Evolutionary conservation across 2,888 invertebrate genomes (phyloP).

Genomic region (Allolobophora icterica): DNA sequence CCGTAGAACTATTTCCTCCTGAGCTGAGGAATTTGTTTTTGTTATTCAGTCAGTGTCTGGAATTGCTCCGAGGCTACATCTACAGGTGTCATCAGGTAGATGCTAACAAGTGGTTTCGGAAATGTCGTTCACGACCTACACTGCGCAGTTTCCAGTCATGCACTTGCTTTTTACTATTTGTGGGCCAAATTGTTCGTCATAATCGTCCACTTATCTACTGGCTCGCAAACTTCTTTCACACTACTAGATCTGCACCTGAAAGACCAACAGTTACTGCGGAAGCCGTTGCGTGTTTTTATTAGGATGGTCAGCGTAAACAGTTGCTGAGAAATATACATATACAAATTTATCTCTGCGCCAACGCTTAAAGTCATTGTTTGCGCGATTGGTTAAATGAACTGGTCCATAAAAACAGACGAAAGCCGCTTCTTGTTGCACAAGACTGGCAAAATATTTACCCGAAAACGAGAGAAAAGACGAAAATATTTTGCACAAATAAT

Average conservation of each 20-base stretch:
- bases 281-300: background rate
- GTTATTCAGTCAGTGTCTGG: background rate
- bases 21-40: background rate
- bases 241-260: background rate
- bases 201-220: too few species aligned
- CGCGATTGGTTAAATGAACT: background rate
- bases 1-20: background rate
- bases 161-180: background rate
- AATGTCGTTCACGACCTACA: background rate
- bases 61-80: background rate
- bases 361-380: background rate
- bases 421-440: background rate
- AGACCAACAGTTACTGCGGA: background rate
- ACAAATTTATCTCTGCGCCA: background rate
- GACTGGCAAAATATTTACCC: background rate
- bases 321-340: background rate
- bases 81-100: background rate
- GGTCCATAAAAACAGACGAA: background rate
- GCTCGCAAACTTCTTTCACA: too few species aligned
- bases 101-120: background rate
- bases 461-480: background rate
- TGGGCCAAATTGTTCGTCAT: background rate
- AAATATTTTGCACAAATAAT: background rate
- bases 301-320: background rate
- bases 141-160: background rate